phyloP scores from a whole-genome alignment of 2,113 vertebrate species.

The Mandrillus leucophaeus region DNA sequence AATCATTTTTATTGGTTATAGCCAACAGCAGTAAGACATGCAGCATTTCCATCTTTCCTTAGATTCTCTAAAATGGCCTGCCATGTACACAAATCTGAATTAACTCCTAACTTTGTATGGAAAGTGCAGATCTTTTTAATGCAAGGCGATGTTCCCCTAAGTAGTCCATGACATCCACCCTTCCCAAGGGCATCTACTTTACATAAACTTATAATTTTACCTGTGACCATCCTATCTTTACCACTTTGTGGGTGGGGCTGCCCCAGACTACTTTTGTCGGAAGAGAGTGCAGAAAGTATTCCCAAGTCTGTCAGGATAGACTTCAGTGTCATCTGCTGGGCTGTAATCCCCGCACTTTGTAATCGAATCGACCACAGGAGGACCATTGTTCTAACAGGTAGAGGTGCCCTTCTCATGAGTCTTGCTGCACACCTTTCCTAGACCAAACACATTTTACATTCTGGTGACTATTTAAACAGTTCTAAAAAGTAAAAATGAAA shows the following conservation, averaged over 20 bases:
- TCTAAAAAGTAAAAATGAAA: background rate
- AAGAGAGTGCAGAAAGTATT: background rate
- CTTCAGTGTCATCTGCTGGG: background rate
- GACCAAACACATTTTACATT: background rate
- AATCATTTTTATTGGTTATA: background rate
- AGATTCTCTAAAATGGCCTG: background rate
- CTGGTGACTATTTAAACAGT: background rate
- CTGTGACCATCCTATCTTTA: background rate
- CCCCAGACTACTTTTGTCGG: background rate
- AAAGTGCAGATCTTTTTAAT: background rate
- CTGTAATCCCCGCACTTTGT: no score
- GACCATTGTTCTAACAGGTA: background rate
- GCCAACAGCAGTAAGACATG: background rate
- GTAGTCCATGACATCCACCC: background rate
- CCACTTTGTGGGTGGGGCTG: accelerated
- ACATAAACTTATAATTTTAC: background rate
- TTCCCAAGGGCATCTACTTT: background rate
- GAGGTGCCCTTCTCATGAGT: background rate
- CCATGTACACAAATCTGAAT: background rate
- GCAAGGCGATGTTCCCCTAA: background rate
- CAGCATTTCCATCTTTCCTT: background rate
- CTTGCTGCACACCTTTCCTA: background rate
- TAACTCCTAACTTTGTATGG: background rate
- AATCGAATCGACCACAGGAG: no score
- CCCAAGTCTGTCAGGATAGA: background rate